These are phyloP conservation scores for Sphyrna mokarran DNA, from an alignment of 2,113 vertebrate genomes.

Conservation along the genomic window DNA sequence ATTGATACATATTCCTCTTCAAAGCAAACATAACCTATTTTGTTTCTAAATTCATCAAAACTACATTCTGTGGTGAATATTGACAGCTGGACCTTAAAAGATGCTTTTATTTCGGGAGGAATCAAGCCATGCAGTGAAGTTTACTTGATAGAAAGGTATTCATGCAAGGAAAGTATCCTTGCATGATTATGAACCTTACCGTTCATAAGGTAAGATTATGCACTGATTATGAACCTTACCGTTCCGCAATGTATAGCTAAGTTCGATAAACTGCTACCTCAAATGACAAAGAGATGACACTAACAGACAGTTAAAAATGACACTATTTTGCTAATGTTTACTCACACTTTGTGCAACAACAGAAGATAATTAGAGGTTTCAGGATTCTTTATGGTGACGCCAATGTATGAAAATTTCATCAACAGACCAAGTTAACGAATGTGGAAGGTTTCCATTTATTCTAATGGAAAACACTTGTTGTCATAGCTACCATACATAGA, in stretches of 20 bases:
- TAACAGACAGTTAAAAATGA: not conserved
- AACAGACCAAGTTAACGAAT: not conserved
- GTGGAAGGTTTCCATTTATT: not conserved
- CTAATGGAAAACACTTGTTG: not conserved
- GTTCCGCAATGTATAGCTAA: not conserved
- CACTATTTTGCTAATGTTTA: not conserved
- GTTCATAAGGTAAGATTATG: no score
- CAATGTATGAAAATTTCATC: not conserved
- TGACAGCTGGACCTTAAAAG: not conserved
- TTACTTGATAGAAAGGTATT: not conserved
- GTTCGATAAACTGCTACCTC: not conserved
- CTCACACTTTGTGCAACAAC: not conserved
- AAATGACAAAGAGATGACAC: not conserved
- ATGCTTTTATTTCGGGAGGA: not conserved
- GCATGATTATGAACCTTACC: no score
- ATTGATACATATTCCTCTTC: not conserved
- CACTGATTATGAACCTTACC: no score
- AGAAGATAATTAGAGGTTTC: not conserved
- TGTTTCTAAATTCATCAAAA: not conserved
- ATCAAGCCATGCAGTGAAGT: not conserved
- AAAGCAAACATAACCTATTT: not conserved
- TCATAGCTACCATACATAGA: not conserved
- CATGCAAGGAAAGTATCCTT: not conserved
- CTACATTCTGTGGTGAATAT: not conserved
- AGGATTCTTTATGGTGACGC: not conserved